phyloP scores from a whole-genome alignment of 2,113 vertebrate species.

The Stercorarius parasiticus region DNA sequence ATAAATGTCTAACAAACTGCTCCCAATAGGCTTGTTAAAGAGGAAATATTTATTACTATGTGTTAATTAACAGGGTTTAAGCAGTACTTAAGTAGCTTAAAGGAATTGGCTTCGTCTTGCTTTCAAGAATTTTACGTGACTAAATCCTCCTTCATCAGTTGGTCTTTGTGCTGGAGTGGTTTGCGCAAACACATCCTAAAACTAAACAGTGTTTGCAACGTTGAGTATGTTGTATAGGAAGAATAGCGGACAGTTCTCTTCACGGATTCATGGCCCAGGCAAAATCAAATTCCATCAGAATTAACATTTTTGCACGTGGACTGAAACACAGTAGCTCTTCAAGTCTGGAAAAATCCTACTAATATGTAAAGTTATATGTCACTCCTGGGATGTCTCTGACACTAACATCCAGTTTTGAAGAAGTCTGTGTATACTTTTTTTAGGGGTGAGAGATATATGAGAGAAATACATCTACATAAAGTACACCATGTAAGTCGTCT shows the following conservation, averaged over 20 bases:
- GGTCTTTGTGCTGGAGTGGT: background rate
- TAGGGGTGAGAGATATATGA: background rate
- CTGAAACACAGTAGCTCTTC: background rate
- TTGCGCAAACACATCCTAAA: background rate
- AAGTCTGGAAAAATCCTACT: background rate
- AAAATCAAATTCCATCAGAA: background rate
- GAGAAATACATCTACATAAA: background rate
- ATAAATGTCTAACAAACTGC: slow-evolving; percentile 39
- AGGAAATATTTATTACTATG: slow-evolving; percentile 58
- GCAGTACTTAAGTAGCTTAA: slow-evolving; percentile 30
- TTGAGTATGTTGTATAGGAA: background rate
- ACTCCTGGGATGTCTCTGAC: background rate
- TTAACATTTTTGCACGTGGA: background rate
- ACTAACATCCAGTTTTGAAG: background rate
- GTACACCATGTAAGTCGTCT: background rate
- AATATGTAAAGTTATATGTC: background rate
- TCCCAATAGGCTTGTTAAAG: slow-evolving; percentile 42
- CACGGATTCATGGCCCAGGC: background rate
- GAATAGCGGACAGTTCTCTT: background rate
- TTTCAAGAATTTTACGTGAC: background rate
- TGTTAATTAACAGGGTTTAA: slow-evolving; percentile 41
- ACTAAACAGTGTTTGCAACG: background rate
- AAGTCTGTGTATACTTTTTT: background rate
- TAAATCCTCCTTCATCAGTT: background rate
- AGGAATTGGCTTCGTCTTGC: background rate